These are phyloP conservation scores for Sceloporus tristichus DNA, from an alignment of 2,113 vertebrate species.

Conservation along the genomic window DNA sequence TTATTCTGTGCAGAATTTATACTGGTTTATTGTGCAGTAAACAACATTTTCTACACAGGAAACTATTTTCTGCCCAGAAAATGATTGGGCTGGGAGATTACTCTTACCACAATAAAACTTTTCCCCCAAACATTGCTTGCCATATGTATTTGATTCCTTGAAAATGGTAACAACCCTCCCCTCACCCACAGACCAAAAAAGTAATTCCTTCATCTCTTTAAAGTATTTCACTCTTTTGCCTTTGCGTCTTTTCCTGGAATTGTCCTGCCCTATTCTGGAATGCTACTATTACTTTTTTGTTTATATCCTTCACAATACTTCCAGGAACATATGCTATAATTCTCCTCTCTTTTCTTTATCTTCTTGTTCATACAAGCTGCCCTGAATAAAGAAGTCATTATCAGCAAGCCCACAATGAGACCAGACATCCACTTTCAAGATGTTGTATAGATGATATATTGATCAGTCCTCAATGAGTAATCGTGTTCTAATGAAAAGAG, in stretches of 20 bases:
- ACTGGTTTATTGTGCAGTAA: too few species aligned
- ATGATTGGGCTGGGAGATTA: too few species aligned
- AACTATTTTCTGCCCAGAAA: too few species aligned
- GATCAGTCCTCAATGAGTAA: constrained; percentile 92
- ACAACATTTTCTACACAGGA: too few species aligned
- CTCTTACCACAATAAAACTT: constrained; percentile 59
- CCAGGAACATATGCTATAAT: constrained; percentile 86
- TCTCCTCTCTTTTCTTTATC: constrained; percentile 91
- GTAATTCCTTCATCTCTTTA: constrained; percentile 34
- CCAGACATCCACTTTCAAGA: constrained; percentile 93
- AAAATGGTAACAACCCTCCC: constrained; percentile 34
- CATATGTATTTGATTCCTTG: constrained; percentile 56
- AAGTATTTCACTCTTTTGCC: constrained; percentile 63
- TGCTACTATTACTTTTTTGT: constrained; percentile 76
- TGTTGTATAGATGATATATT: constrained; percentile 96
- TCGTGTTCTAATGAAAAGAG: constrained; percentile 88
- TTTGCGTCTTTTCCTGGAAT: constrained; percentile 70
- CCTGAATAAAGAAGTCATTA: constrained; percentile 95
- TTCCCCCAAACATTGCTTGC: constrained; percentile 63
- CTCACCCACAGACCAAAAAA: too few species aligned
- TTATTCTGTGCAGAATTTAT: too few species aligned
- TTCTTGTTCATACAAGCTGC: constrained; percentile 94
- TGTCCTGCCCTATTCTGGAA: constrained; percentile 48
- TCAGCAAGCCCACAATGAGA: constrained; percentile 90
- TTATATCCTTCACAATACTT: constrained; percentile 87